These are phyloP conservation scores for Clitarchus hookeri DNA, from an alignment of 2,888 invertebrate species.

Conservation along the genomic window DNA sequence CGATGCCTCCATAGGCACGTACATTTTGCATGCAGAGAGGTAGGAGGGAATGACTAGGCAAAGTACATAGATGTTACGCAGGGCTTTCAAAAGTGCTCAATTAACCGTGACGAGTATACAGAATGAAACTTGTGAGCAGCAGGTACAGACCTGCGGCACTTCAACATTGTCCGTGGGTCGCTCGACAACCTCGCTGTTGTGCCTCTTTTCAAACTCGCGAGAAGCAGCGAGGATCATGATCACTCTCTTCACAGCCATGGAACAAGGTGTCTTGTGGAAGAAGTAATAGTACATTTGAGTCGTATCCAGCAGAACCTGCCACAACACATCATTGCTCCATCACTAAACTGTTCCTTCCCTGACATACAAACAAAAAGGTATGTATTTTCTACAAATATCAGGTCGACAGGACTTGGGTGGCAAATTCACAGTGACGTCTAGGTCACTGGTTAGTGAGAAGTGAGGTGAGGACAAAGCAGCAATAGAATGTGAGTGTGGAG, in stretches of 20 bases:
- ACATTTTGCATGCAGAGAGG: neutral
- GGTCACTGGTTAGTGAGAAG: too few relatives aligned
- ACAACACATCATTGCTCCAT: conserved; percentile 16
- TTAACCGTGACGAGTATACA: too few relatives aligned
- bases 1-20: too few relatives aligned
- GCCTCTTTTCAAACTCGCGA: conserved; percentile 91
- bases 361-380: too few relatives aligned
- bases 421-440: too few relatives aligned
- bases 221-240: conserved; percentile 97
- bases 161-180: conserved; percentile 93
- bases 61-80: neutral
- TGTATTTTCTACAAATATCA: too few relatives aligned
- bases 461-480: too few relatives aligned
- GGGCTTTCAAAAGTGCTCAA: too few relatives aligned
- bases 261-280: conserved; percentile 92
- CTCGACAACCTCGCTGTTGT: conserved; percentile 93
- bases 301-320: conserved; percentile 88
- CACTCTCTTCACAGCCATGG: conserved; percentile 92
- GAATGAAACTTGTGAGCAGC: neutral
- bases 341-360: too few relatives aligned
- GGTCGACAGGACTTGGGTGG: too few relatives aligned
- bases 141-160: conserved; percentile 78
- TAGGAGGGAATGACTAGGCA: neutral
- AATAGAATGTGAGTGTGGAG: too few relatives aligned
- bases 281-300: conserved; percentile 95